Evolutionary conservation across 2,113 vertebrate species (phyloP), one percentile per base, ranked within the genome.

Genomic region (Corythornis vintsioides): DNA sequence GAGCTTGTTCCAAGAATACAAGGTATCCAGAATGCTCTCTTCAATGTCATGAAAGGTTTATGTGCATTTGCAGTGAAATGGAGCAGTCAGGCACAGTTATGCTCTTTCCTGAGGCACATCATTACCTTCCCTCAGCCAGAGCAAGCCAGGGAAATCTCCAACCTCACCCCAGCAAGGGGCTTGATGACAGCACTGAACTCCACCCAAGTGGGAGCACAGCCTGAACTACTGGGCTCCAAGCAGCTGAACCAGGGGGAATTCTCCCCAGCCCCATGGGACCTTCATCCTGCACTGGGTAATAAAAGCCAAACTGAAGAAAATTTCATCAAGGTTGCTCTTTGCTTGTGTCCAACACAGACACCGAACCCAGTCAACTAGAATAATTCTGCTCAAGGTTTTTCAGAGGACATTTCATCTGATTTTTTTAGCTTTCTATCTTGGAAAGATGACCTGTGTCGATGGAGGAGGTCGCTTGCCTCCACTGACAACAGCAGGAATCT

Each of bases 381-480:
- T 38, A 3, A 6, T 29, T 60, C 71, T 73, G 11, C 33, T 47
- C 45, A 33, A 13, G 6, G 20, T 0, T 60, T 33, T 83, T 55
- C 79, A 35, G 10, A 79, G 40, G 31, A 33, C 0, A 0, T 48
- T 79, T 57, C 14, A 53, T 11, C 40, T 45, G 22, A 33, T 9
- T 48, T 6, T 48, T 88, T 52, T 43, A 45, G n/a, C 10, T 43
- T 65, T 79, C 59, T 57, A 0, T 9, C 29, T 6, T 12, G 20
- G 50, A 71, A 72, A 52, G 48, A 38, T 10, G 21, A 13, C 13
- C 38, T 47, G 33, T 56, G 57, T 28, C 35, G 56, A 43, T 4
- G 38, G 31, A 72, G 31, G 33, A 67, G 13, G 28, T 7, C 9
- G 4, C 20, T 82, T 38, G 7, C 12, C 43, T 78, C 57, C 71